phyloP scores from a whole-genome alignment of 2,888 invertebrate genomes.

The Amphipoea lucens region DNA sequence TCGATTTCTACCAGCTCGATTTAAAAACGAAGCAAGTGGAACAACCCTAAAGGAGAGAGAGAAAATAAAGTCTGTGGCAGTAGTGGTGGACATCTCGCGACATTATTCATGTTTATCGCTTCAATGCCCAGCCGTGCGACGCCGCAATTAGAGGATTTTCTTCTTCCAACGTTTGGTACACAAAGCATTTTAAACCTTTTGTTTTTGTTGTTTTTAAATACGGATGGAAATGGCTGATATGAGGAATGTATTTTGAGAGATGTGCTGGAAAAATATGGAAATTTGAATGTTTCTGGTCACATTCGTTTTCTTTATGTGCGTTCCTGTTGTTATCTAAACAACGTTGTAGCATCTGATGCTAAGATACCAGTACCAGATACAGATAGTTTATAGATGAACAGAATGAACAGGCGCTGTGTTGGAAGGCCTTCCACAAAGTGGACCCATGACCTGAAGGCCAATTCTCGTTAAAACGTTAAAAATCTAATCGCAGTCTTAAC shows the following conservation, averaged over 20 bases:
- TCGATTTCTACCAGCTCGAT: constrained; percentile 39
- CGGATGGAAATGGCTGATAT: constrained; percentile 51
- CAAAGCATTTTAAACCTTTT: constrained; percentile 71
- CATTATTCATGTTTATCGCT: constrained; percentile 89
- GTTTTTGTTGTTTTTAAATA: constrained; percentile 65
- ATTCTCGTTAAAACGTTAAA: too few species aligned
- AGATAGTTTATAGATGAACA: neutral
- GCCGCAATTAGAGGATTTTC: constrained; percentile 87
- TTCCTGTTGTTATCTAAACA: neutral
- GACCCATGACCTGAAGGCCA: neutral
- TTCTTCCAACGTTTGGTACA: constrained; percentile 72
- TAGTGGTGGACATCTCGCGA: constrained; percentile 84
- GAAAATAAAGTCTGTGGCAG: constrained; percentile 82
- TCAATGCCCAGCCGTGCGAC: constrained; percentile 74
- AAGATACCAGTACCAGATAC: too few species aligned
- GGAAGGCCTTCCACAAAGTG: too few species aligned
- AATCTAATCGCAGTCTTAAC: too few species aligned
- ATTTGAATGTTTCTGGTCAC: neutral
- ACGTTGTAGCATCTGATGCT: neutral
- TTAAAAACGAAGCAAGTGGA: constrained; percentile 48
- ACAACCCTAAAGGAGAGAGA: constrained; percentile 71
- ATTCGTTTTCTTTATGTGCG: neutral
- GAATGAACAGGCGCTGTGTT: neutral
- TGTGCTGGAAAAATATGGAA: neutral
- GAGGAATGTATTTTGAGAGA: constrained; percentile 49